These are phyloP conservation scores for Apodemus sylvaticus DNA, from an alignment of 2,113 vertebrate genomes.

Conservation along the genomic window DNA sequence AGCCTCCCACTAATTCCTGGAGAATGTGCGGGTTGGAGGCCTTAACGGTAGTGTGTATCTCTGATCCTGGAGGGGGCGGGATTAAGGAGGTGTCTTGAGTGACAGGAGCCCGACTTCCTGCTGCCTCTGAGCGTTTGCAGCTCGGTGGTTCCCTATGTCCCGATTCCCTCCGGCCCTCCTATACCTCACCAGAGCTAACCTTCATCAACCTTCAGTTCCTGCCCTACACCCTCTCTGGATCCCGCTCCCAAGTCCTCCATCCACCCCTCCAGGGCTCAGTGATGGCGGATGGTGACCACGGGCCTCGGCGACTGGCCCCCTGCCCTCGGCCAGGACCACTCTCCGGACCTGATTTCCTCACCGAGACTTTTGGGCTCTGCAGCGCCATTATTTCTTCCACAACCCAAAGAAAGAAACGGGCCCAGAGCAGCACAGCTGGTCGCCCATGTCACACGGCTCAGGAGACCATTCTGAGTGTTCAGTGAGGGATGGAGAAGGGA, in stretches of 20 bases:
- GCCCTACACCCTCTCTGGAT: background rate
- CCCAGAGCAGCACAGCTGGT: background rate
- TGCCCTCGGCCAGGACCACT: background rate
- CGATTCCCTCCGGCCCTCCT: background rate
- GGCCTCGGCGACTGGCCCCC: background rate
- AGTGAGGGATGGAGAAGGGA: background rate
- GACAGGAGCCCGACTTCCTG: background rate
- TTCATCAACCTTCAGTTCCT: background rate
- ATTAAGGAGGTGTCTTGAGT: background rate
- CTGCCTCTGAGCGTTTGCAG: background rate
- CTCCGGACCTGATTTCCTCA: background rate
- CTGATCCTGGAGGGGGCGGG: background rate
- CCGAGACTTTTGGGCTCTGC: background rate
- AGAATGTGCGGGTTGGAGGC: accelerated
- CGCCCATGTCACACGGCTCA: background rate
- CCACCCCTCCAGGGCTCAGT: background rate
- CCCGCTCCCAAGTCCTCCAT: background rate
- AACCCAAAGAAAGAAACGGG: background rate
- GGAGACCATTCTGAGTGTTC: background rate
- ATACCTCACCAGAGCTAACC: background rate
- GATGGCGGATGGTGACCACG: background rate
- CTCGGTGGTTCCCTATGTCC: background rate
- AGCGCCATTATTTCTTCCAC: no score
- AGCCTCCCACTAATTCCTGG: background rate
- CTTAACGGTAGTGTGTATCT: background rate